A percentile compares a stretch with the other conserved stretches of the same genome.
Evolutionary conservation across 1,140 invertebrate genomes (phyloP).

Genomic region (Anastatus disparis): DNA sequence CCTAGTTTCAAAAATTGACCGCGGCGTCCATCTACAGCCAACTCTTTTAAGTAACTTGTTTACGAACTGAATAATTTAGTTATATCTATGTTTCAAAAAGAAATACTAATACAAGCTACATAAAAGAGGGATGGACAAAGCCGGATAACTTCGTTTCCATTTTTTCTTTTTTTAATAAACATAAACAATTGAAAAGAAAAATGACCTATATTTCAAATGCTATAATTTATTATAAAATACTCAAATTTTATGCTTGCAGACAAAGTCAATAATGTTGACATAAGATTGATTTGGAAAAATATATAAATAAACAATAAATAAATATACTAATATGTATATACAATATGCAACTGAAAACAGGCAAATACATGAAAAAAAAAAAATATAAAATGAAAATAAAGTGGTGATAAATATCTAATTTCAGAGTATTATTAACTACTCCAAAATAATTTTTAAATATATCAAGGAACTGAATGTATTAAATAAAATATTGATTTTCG

Average conservation of each 20-base stretch:
- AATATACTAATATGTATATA: conserved; percentile 15
- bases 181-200: conserved; percentile 22
- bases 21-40: conserved; percentile 33
- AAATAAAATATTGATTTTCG: not conserved
- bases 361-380: conserved; percentile 2
- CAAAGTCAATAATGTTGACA: not conserved
- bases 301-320: not conserved
- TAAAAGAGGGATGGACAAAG: conserved; percentile 37
- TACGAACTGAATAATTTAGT: conserved; percentile 22
- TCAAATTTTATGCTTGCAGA: not conserved
- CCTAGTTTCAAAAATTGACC: conserved; percentile 40
- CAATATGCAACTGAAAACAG: not conserved
- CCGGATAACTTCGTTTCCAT: conserved; percentile 32
- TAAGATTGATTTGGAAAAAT: conserved; percentile 12
- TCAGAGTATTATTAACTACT: conserved; percentile 15
- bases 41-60: conserved; percentile 38
- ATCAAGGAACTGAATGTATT: not conserved
- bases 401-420: too few relatives aligned
- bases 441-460: not conserved
- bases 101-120: conserved; percentile 15
- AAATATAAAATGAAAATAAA: not conserved
- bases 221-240: conserved; percentile 27
- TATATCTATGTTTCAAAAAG: not conserved
- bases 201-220: not conserved
- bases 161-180: conserved; percentile 26